Conservation (phyloP, 2,113 vertebrate species). For the Garra rufa region DNA sequence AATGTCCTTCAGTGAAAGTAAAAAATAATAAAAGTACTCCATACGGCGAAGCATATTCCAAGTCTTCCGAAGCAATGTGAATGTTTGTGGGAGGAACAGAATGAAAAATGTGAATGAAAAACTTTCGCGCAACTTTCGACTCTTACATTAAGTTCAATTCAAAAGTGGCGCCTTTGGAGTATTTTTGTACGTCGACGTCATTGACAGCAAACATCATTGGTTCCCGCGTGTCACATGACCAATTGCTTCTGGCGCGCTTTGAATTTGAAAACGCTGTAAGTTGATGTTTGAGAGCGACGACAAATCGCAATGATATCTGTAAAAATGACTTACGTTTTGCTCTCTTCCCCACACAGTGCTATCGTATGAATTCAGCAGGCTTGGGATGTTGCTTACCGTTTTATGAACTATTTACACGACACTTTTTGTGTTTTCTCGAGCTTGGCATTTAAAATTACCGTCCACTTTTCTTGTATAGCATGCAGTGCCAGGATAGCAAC, state of each 20-base stretch:
- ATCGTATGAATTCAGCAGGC: background rate
- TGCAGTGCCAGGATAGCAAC: background rate
- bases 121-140: background rate
- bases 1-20: no score
- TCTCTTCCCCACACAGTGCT: background rate
- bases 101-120: background rate
- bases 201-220: background rate
- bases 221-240: background rate
- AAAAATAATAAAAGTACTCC: no score
- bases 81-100: background rate
- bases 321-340: background rate
- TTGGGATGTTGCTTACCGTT: background rate
- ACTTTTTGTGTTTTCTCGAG: background rate
- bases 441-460: background rate
- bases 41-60: no score
- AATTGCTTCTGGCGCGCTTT: background rate
- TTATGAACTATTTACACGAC: background rate
- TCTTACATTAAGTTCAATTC: background rate
- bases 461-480: background rate
- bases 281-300: background rate
- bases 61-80: no score
- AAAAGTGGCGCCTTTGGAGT: background rate
- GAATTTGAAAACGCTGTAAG: background rate
- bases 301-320: background rate
- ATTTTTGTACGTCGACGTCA: background rate